Conservation (phyloP, 2,888 invertebrate genomes). For the Diaprepes abbreviatus region DNA sequence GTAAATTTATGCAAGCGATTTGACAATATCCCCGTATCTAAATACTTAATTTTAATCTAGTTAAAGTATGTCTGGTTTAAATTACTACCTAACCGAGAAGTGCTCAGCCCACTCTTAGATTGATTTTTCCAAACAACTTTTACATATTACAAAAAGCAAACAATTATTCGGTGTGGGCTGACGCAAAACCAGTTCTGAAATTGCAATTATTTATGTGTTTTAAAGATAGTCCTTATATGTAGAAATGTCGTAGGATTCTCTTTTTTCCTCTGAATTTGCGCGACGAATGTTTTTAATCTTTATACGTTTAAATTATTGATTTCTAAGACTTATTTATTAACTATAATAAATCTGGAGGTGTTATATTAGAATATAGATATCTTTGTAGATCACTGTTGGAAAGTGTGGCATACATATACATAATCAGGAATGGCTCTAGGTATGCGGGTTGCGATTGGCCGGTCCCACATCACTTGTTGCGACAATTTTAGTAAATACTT, state of each 20-base stretch:
- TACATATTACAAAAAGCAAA: slow-evolving; percentile 54
- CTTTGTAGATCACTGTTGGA: slow-evolving; percentile 30
- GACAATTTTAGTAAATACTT: too few species aligned
- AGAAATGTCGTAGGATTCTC: slow-evolving; percentile 58
- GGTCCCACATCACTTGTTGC: too few species aligned
- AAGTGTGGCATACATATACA: slow-evolving; percentile 40
- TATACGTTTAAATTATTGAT: slow-evolving; percentile 52
- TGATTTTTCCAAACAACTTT: slow-evolving; percentile 56
- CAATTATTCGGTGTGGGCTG: slow-evolving; percentile 60
- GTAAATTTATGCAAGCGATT: too few species aligned
- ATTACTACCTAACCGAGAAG: slow-evolving; percentile 51
- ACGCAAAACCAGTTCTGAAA: slow-evolving; percentile 64
- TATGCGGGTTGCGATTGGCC: too few species aligned
- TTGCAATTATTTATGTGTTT: slow-evolving; percentile 63
- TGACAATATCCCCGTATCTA: slow-evolving; percentile 25
- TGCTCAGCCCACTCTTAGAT: slow-evolving; percentile 54
- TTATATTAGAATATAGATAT: slow-evolving; percentile 42
- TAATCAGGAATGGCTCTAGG: too few species aligned
- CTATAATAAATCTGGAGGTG: slow-evolving; percentile 52
- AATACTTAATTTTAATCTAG: slow-evolving; percentile 40
- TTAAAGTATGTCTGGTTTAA: slow-evolving; percentile 37
- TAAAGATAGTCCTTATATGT: slow-evolving; percentile 63
- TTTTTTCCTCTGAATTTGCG: slow-evolving; percentile 53
- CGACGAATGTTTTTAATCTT: slow-evolving; percentile 51
- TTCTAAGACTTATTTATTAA: slow-evolving; percentile 44